A percentile compares a stretch with the other conserved stretches of the same genome.
Evolutionary conservation across 2,888 invertebrate species (phyloP).

Genomic region (Dasypolia templi): DNA sequence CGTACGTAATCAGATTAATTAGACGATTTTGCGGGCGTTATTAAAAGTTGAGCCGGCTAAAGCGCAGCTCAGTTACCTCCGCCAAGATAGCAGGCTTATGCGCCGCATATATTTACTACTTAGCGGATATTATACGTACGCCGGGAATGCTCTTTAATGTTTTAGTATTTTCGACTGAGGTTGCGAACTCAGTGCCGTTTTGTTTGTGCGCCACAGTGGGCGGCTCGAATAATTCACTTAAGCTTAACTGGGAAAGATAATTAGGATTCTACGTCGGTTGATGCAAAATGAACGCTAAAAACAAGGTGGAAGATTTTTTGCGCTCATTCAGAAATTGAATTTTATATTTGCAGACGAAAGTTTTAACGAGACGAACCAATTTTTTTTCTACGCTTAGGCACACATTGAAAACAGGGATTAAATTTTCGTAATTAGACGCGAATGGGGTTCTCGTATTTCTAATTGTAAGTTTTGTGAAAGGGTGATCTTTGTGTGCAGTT

Average conservation of each 20-base stretch:
- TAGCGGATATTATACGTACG: conserved; percentile 88
- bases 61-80: conserved; percentile 85
- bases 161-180: conserved; percentile 90
- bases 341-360: conserved; percentile 88
- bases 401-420: conserved; percentile 78
- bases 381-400: conserved; percentile 81
- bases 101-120: conserved; percentile 84
- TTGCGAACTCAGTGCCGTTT: conserved; percentile 88
- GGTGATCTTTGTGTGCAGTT: conserved; percentile 73
- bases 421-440: conserved; percentile 79
- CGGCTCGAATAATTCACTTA: conserved; percentile 90
- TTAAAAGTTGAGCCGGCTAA: conserved; percentile 89
- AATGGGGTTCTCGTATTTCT: conserved; percentile 56
- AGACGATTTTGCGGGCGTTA: conserved; percentile 89
- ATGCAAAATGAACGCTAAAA: conserved; percentile 90
- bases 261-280: conserved; percentile 90
- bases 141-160: conserved; percentile 89
- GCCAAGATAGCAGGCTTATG: conserved; percentile 88
- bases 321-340: conserved; percentile 90
- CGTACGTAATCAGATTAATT: conserved; percentile 89
- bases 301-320: conserved; percentile 88
- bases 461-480: conserved; percentile 64
- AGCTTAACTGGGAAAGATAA: conserved; percentile 90
- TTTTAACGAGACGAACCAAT: conserved; percentile 86
- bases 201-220: conserved; percentile 89